These are phyloP conservation scores for Leptopilina syphax DNA, from an alignment of 2,888 invertebrate genomes.

Conservation along the genomic window DNA sequence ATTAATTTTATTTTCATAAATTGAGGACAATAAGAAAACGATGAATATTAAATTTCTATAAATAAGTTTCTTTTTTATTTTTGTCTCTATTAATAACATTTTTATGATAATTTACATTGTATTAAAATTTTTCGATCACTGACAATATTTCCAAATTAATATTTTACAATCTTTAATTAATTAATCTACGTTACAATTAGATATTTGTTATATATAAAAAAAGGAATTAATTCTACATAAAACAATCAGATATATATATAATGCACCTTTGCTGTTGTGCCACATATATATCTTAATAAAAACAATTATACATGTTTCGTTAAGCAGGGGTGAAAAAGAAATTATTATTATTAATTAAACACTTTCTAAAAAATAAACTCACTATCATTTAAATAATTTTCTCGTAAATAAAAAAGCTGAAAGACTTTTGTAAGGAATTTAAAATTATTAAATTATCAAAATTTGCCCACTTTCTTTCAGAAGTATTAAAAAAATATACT, in stretches of 20 bases:
- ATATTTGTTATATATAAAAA: not conserved
- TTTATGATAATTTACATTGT: constrained; percentile 47
- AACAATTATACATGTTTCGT: constrained; percentile 1
- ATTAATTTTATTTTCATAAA: too few relatives aligned
- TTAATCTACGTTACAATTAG: constrained; percentile 20
- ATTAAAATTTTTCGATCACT: constrained; percentile 37
- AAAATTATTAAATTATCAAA: constrained; percentile 21
- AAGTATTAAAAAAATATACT: not conserved
- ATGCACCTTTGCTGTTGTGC: constrained; percentile 18
- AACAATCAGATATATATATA: constrained; percentile 15
- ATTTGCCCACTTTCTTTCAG: not conserved
- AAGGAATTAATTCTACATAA: constrained; percentile 28
- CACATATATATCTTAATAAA: constrained; percentile 3
- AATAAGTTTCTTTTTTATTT: constrained; percentile 49
- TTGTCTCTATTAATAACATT: constrained; percentile 47
- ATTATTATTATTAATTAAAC: not conserved
- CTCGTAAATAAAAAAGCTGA: not conserved
- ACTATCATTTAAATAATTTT: not conserved
- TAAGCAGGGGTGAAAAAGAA: not conserved
- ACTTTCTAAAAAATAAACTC: not conserved
- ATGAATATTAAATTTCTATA: constrained; percentile 40
- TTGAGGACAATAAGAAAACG: too few relatives aligned
- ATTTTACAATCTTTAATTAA: constrained; percentile 29
- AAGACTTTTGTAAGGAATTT: constrained; percentile 6
- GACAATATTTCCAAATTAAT: constrained; percentile 31